These are phyloP conservation scores for Trichogramma dendrolimi DNA, from an alignment of 2,888 invertebrate genomes.

Conservation along the genomic window DNA sequence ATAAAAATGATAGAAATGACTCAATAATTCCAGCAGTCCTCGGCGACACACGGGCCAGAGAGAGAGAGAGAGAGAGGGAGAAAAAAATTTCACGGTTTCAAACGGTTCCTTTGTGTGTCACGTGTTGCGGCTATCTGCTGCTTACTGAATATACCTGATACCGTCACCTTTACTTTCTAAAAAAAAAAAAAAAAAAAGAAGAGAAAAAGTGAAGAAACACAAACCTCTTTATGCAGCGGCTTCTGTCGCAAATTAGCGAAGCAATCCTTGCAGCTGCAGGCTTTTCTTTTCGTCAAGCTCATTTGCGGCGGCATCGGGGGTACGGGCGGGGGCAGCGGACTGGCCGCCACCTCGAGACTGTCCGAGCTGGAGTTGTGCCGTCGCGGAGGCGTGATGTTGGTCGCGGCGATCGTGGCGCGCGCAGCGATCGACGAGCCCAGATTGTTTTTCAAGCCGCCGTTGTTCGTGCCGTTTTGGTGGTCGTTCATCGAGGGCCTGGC, in stretches of 20 bases:
- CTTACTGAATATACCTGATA: too few relatives aligned
- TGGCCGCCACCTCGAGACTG: conserved; percentile 49
- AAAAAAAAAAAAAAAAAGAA: conserved; percentile 4
- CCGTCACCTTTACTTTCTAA: too few relatives aligned
- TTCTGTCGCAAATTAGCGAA: conserved; percentile 47
- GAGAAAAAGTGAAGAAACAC: conserved; percentile 29
- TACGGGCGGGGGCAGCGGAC: conserved; percentile 52
- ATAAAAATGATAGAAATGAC: too few relatives aligned
- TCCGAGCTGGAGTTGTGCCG: conserved; percentile 50
- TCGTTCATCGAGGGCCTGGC: conserved; percentile 33
- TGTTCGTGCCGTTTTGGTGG: background rate
- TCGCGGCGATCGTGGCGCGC: conserved; percentile 23
- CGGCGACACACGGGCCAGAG: background rate
- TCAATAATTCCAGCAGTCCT: background rate
- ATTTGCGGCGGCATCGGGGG: conserved; percentile 53
- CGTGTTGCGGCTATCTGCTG: background rate
- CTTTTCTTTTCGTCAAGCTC: conserved; percentile 40
- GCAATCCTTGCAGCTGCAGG: conserved; percentile 47
- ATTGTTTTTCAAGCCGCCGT: conserved; percentile 26
- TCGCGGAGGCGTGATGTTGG: conserved; percentile 48
- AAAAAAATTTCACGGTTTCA: background rate
- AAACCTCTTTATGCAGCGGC: conserved; percentile 49
- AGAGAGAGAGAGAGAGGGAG: conserved; percentile 3
- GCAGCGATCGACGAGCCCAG: conserved; percentile 30
- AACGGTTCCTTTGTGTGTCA: background rate